These are phyloP conservation scores for Desoria tigrina DNA, from an alignment of 2,888 invertebrate species.

Conservation along the genomic window DNA sequence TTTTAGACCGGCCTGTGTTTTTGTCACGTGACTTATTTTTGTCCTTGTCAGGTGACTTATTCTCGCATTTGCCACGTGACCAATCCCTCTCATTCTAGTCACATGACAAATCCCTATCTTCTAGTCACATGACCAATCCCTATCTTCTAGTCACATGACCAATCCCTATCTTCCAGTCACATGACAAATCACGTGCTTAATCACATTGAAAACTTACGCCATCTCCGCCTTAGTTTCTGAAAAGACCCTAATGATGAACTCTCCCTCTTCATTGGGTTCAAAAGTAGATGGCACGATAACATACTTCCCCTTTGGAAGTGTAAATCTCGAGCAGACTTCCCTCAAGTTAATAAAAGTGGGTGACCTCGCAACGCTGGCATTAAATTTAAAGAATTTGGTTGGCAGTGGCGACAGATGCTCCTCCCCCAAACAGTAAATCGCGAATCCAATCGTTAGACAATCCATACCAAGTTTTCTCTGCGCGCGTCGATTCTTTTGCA, in stretches of 20 bases:
- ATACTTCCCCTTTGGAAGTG: constrained; percentile 89
- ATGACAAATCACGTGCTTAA: too few relatives aligned
- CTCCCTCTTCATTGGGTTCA: constrained; percentile 93
- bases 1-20: too few relatives aligned
- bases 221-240: too few relatives aligned
- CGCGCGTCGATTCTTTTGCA: constrained; percentile 90
- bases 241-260: constrained; percentile 92
- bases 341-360: constrained; percentile 94
- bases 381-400: constrained; percentile 90
- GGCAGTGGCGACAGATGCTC: constrained; percentile 64
- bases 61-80: too few relatives aligned
- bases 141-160: too few relatives aligned
- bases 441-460: constrained; percentile 92
- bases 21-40: too few relatives aligned
- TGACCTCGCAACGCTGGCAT: constrained; percentile 86
- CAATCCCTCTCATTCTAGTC: too few relatives aligned
- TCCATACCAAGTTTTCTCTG: constrained; percentile 86
- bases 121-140: too few relatives aligned
- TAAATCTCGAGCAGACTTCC: constrained; percentile 89
- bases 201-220: too few relatives aligned
- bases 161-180: too few relatives aligned
- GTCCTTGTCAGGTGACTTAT: too few relatives aligned
- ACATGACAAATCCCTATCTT: too few relatives aligned
- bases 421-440: constrained; percentile 62
- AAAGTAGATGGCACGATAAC: constrained; percentile 95